Conservation (phyloP, 1,140 invertebrate species). For the Lepidotrigona ventralis region DNA sequence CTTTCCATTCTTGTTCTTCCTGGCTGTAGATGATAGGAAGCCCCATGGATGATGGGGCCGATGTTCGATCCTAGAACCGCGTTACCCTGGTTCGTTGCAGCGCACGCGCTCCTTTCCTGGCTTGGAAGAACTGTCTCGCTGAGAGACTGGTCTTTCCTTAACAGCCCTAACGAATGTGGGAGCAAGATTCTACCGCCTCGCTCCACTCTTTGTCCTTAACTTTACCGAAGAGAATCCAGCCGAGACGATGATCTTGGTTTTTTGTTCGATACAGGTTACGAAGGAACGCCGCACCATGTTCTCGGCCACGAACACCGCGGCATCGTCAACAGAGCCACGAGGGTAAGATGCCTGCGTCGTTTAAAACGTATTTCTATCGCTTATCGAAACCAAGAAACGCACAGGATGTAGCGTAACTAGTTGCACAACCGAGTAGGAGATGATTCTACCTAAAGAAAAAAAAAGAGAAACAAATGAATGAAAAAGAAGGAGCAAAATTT, state of each 20-base stretch:
- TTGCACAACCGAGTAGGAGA: too few species aligned
- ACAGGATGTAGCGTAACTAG: too few species aligned
- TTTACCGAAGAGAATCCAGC: constrained; percentile 42
- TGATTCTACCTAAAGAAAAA: too few species aligned
- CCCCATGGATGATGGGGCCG: not conserved
- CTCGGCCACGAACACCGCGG: constrained; percentile 58
- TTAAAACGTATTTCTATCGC: too few species aligned
- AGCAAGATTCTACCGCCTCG: constrained; percentile 58
- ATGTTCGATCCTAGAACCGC: not conserved
- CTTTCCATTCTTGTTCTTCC: not conserved
- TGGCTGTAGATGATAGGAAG: not conserved
- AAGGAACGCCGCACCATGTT: constrained; percentile 77
- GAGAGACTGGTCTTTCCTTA: constrained; percentile 73
- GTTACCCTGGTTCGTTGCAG: constrained; percentile 21
- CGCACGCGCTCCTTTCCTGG: constrained; percentile 50
- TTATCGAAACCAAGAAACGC: not conserved
- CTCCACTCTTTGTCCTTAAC: constrained; percentile 48
- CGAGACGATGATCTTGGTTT: constrained; percentile 49
- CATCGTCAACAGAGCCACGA: constrained; percentile 58
- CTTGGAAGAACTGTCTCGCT: constrained; percentile 37
- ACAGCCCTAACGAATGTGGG: constrained; percentile 69
- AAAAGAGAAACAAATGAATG: too few species aligned
- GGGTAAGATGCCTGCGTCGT: constrained; percentile 61
- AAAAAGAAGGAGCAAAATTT: too few species aligned
- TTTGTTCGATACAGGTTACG: constrained; percentile 78